Conservation (phyloP, 2,797 vertebrate species). For the Saxicola maurus region DNA sequence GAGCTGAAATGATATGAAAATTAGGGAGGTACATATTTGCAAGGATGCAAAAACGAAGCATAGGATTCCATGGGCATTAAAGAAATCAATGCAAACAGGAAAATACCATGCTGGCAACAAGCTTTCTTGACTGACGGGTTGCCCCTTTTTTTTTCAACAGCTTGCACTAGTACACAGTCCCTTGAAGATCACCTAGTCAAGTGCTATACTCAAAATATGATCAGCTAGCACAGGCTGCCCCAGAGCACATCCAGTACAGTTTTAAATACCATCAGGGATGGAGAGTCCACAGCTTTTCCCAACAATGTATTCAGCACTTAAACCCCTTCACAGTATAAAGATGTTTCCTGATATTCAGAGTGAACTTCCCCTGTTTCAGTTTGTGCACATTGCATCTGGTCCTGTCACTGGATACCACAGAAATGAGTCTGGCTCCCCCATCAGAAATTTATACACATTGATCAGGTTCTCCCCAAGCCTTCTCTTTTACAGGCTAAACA, state of each 20-base stretch:
- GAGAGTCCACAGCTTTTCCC: background rate
- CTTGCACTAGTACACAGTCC: background rate
- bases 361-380: background rate
- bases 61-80: background rate
- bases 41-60: background rate
- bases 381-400: background rate
- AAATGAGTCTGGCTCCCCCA: background rate
- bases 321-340: background rate
- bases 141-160: background rate
- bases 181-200: rapidly evolving
- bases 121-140: background rate
- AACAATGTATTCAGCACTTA: background rate
- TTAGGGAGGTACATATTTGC: background rate
- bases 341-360: background rate
- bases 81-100: background rate
- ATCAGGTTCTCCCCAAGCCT: background rate
- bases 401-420: background rate
- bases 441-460: background rate
- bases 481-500: background rate
- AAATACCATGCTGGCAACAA: background rate
- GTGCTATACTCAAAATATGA: background rate
- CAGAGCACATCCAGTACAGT: background rate
- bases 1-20: background rate
- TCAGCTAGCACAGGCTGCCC: background rate
- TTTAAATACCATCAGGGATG: background rate